Evolutionary conservation across 2,797 vertebrate species (phyloP), one percentile per base, ranked within the genome.

Genomic region (Pteropus rufus): DNA sequence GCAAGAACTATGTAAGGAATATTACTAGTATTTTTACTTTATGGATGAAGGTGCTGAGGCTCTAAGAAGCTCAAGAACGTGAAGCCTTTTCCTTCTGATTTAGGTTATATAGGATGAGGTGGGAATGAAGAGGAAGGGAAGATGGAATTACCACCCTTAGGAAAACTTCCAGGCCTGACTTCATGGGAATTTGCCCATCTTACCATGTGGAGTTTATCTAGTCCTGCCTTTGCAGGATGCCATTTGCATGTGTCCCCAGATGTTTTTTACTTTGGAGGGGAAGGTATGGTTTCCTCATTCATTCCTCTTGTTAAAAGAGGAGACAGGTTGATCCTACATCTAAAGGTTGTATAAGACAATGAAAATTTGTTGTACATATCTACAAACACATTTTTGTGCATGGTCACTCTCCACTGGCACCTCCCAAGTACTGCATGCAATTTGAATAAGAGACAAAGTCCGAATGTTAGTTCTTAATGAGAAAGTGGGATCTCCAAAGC

Each of bases 341-440:
- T 89, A 72, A 91, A 96, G 96, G 96, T 91, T 90, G 69, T 93
- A 0, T 72, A 87, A 77, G 79, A 80, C 41, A 91, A 49, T 77
- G 88, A 91, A 46, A 90, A 56, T 72, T 85, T 93, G 34, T 88
- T 96, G 96, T 97, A 91, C 86, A 90, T 97, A 92, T n/a, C 56
- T 52, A 36, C 49, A 89, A 75, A 49, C 87, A 95, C 73, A 62
- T 58, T 93, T 96, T 80, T 46, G 39, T 97, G 97, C 97, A 97
- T 97, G 97, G 44, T 77, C 91, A 70, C 62, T 77, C 14, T 96
- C 79, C 92, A 84, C 76, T 64, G 79, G 93, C 81, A 93, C 65
- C 75, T 87, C 92, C 84, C 76, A 94, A 65, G 29, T 85, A 87
- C 89, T 97, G 97, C 97, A 98, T 97, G 97, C 52, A 44, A 60